phyloP scores from a whole-genome alignment of 2,888 invertebrate species.

The Euphydryas editha region DNA sequence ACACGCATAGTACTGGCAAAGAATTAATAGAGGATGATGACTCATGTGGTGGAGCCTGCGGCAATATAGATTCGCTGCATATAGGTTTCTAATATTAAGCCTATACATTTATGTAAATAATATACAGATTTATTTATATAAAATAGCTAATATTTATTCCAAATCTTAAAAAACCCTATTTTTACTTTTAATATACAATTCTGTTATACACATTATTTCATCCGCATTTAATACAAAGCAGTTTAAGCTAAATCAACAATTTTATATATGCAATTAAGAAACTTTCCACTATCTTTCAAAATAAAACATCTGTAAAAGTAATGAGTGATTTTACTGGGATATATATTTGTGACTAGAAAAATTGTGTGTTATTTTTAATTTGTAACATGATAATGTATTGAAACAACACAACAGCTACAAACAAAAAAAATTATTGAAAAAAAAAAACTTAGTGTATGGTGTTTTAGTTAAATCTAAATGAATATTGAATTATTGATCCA shows the following conservation, averaged over 20 bases:
- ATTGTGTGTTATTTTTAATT: background rate
- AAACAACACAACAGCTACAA: background rate
- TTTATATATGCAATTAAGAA: background rate
- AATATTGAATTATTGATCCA: no score
- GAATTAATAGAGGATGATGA: conserved; percentile 57
- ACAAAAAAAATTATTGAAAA: no score
- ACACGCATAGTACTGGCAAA: conserved; percentile 43
- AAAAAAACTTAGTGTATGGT: no score
- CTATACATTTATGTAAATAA: conserved; percentile 30
- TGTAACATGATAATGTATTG: background rate
- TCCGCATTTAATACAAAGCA: background rate
- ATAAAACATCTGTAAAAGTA: background rate
- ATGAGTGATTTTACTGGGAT: background rate
- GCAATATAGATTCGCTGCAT: conserved; percentile 60
- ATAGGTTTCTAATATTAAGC: conserved; percentile 60
- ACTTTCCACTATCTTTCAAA: background rate
- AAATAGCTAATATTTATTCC: conserved; percentile 39
- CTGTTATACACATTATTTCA: background rate
- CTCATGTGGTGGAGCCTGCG: conserved; percentile 66
- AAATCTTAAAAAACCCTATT: conserved; percentile 53
- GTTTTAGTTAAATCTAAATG: no score
- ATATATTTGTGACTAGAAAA: conserved; percentile 3
- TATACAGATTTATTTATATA: conserved; percentile 27
- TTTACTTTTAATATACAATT: background rate
- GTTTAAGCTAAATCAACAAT: background rate